phyloP scores from a whole-genome alignment of 2,113 vertebrate species.

The Phylloscopus trochiloides region DNA sequence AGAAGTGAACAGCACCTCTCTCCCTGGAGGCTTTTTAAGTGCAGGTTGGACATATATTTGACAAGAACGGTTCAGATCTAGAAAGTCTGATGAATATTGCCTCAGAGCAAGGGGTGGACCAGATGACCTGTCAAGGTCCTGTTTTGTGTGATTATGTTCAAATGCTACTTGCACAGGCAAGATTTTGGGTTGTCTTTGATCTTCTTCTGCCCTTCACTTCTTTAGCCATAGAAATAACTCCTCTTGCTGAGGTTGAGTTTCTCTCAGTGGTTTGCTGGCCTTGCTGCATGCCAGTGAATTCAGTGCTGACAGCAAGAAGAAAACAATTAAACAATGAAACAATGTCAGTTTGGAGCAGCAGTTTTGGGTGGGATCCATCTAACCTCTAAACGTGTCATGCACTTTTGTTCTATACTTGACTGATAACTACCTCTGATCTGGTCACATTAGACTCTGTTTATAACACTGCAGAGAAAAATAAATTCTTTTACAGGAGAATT shows the following conservation, averaged over 20 bases:
- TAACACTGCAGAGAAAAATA: not conserved
- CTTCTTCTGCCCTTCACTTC: not conserved
- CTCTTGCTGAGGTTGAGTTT: not conserved
- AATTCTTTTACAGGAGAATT: not conserved
- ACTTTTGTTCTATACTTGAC: not conserved
- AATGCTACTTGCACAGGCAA: not conserved
- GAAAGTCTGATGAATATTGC: not conserved
- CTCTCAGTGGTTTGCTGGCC: not conserved
- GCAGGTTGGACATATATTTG: not conserved
- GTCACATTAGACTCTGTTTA: not conserved
- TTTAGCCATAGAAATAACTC: not conserved
- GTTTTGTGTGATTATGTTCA: not conserved
- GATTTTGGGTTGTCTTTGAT: not conserved
- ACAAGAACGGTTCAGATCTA: not conserved
- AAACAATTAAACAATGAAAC: not conserved
- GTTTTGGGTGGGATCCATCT: not conserved
- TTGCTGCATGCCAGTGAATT: not conserved
- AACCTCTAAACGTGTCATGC: not conserved
- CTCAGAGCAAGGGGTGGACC: not conserved
- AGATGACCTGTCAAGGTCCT: not conserved
- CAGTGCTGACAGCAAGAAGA: not conserved
- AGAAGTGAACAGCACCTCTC: not conserved
- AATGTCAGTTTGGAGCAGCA: not conserved
- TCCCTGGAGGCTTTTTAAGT: not conserved
- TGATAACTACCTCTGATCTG: not conserved